Conservation (phyloP, 2,797 vertebrate species). For the Gobionotothen gibberifrons region DNA sequence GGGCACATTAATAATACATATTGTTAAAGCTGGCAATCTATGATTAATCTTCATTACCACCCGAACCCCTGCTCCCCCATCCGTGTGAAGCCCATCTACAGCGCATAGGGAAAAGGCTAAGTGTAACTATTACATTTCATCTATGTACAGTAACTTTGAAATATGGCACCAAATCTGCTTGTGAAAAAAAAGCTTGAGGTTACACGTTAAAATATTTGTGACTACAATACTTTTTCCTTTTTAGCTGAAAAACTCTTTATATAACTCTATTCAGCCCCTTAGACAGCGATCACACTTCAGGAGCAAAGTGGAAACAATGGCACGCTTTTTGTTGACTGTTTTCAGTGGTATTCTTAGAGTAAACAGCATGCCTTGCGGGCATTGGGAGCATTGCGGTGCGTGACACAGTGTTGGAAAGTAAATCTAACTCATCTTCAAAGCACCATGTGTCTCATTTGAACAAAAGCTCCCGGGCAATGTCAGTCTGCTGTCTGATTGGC, state of each 20-base stretch:
- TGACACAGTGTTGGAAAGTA: slow-evolving; percentile 68
- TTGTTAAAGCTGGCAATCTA: slow-evolving; percentile 80
- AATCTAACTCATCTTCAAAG: slow-evolving; percentile 49
- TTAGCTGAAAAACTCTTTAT: slow-evolving; percentile 55
- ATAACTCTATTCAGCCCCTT: slow-evolving; percentile 50
- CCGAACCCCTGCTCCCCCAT: slow-evolving; percentile 48
- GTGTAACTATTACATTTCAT: slow-evolving; percentile 69
- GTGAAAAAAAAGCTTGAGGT: slow-evolving; percentile 75
- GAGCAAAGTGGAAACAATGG: slow-evolving; percentile 54
- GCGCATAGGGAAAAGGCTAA: slow-evolving; percentile 67
- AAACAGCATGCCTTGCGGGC: slow-evolving; percentile 60
- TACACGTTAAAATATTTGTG: slow-evolving; percentile 71
- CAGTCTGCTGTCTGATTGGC: slow-evolving; percentile 45
- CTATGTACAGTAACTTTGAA: slow-evolving; percentile 84
- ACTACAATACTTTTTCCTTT: slow-evolving; percentile 62
- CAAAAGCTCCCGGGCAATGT: slow-evolving; percentile 44
- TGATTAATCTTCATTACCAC: slow-evolving; percentile 72
- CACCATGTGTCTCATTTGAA: slow-evolving; percentile 49
- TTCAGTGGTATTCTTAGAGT: slow-evolving; percentile 53
- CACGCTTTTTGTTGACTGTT: slow-evolving; percentile 39
- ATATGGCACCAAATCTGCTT: slow-evolving; percentile 80
- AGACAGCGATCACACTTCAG: slow-evolving; percentile 43
- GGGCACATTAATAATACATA: slow-evolving; percentile 80
- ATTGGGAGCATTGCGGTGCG: slow-evolving; percentile 53
- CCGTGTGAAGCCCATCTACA: slow-evolving; percentile 62